Evolutionary conservation across 2,797 vertebrate genomes (phyloP).

Genomic region (Erethizon dorsatum): DNA sequence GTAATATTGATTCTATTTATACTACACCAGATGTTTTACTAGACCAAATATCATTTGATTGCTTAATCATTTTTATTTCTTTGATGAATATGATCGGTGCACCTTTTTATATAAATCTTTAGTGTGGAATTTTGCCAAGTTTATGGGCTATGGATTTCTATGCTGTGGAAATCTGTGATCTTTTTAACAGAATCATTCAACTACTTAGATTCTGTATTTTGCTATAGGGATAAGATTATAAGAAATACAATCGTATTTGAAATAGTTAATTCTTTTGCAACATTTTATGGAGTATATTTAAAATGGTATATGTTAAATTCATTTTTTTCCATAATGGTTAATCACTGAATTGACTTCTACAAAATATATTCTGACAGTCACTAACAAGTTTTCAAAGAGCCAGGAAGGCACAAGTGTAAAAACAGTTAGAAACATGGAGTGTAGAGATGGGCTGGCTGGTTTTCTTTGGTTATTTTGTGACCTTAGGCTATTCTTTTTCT

Average conservation of each 20-base stretch:
- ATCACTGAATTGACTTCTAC: background rate
- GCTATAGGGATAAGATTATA: background rate
- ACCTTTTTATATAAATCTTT: conserved; percentile 34
- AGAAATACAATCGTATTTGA: background rate
- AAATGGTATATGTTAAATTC: background rate
- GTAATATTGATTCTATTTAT: conserved; percentile 72
- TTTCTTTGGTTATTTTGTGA: background rate
- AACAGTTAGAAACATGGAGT: background rate
- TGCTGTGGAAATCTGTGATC: conserved; percentile 20
- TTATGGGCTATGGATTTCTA: conserved; percentile 21
- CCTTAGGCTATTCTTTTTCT: background rate
- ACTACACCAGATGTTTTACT: conserved; percentile 65
- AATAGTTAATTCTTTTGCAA: background rate
- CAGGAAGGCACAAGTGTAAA: background rate
- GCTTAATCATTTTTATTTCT: conserved; percentile 68
- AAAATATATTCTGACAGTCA: background rate
- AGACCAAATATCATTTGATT: background rate
- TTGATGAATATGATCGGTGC: background rate
- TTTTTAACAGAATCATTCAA: background rate
- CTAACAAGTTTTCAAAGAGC: background rate
- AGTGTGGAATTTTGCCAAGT: background rate
- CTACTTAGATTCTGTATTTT: background rate
- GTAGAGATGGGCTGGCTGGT: background rate
- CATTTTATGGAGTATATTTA: background rate
- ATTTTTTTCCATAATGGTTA: conserved; percentile 12